Conservation (phyloP, 2,888 invertebrate genomes). For the Chaitophorus viminalis region DNA sequence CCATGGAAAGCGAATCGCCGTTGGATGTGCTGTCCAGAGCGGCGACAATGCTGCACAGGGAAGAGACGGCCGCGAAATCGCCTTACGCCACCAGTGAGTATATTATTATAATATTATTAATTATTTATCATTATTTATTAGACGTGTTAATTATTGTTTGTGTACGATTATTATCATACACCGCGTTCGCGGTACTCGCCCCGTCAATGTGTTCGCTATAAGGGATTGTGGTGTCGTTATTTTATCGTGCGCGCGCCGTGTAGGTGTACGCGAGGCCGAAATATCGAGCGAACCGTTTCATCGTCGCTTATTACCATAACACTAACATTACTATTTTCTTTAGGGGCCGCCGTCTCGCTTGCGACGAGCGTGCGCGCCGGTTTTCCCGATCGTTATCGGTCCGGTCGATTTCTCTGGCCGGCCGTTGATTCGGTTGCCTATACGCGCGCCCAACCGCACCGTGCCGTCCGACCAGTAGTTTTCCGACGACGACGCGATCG, state of each 20-base stretch:
- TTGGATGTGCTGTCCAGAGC: slow-evolving; percentile 88
- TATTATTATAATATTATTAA: too few species aligned
- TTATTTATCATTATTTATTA: too few species aligned
- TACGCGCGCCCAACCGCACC: slow-evolving; percentile 23
- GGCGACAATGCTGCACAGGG: slow-evolving; percentile 83
- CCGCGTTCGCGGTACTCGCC: too few species aligned
- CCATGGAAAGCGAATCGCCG: slow-evolving; percentile 78
- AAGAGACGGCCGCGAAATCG: slow-evolving; percentile 47
- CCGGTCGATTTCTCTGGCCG: slow-evolving; percentile 56
- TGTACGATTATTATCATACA: too few species aligned
- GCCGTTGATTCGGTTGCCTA: slow-evolving; percentile 52
- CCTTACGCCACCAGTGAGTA: slow-evolving; percentile 58
- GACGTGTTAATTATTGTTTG: too few species aligned
- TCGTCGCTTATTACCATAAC: background rate
- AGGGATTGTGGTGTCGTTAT: background rate
- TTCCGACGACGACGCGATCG: background rate
- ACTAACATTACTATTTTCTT: background rate
- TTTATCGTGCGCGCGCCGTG: background rate
- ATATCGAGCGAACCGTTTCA: background rate
- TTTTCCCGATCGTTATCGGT: slow-evolving; percentile 66
- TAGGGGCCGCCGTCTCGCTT: background rate
- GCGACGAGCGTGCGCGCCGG: slow-evolving; percentile 62
- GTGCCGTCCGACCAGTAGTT: background rate
- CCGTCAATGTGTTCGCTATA: background rate
- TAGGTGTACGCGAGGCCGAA: background rate